A percentile compares a stretch with the other conserved stretches of the same genome.
Evolutionary conservation across 2,888 invertebrate species (phyloP).

Genomic region (Gisinianus flammeolus): DNA sequence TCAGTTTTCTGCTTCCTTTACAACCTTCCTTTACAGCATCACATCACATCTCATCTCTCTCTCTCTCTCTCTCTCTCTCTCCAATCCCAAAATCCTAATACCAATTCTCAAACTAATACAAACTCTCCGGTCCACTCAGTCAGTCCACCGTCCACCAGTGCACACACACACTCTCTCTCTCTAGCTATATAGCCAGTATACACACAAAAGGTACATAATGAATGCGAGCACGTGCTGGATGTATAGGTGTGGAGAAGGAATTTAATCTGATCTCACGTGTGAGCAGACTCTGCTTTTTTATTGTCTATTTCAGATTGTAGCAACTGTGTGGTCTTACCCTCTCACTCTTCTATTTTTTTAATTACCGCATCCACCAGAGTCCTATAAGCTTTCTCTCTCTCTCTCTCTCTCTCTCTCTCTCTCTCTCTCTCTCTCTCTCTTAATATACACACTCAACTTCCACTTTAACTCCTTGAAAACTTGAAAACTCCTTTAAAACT

Average conservation of each 20-base stretch:
- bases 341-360: slow-evolving; percentile 7
- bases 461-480: background rate
- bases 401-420: too few species aligned
- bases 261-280: slow-evolving; percentile 42
- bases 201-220: background rate
- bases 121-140: background rate
- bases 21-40: too few species aligned
- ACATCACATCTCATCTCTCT: background rate
- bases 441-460: too few species aligned
- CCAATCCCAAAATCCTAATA: background rate
- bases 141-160: background rate
- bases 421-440: too few species aligned
- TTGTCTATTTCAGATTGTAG: slow-evolving; percentile 23
- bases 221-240: slow-evolving; percentile 11
- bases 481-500: background rate
- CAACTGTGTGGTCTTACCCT: slow-evolving; percentile 15
- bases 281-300: slow-evolving; percentile 18
- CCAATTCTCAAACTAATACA: background rate
- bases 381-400: too few species aligned
- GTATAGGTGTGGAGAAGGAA: slow-evolving; percentile 13
- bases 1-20: too few species aligned
- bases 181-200: background rate
- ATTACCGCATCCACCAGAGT: background rate
- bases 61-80: slow-evolving; percentile 9
- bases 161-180: background rate